Conservation (phyloP, 2,797 vertebrate genomes). For the Spinibarbus caldwelli region DNA sequence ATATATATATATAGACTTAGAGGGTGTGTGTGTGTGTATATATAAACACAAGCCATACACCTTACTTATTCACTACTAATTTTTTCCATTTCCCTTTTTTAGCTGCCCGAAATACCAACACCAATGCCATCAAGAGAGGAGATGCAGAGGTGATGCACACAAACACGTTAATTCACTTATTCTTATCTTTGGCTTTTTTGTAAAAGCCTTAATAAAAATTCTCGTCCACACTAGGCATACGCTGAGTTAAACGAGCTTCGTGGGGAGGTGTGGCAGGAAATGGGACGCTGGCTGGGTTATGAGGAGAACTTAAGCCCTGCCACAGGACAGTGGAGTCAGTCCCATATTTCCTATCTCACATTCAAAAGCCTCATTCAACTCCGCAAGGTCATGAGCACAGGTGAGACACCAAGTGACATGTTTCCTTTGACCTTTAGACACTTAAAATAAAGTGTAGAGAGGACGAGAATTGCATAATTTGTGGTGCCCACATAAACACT, state of each 20-base stretch:
- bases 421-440: background rate
- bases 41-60: background rate
- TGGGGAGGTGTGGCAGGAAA: slow-evolving; percentile 88
- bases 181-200: background rate
- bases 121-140: slow-evolving; percentile 82
- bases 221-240: slow-evolving; percentile 76
- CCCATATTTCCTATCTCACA: slow-evolving; percentile 90
- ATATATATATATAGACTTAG: no score
- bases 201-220: background rate
- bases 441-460: background rate
- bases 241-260: slow-evolving; percentile 92
- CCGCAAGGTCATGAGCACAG: slow-evolving; percentile 81
- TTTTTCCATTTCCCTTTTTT: slow-evolving; percentile 50
- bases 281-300: slow-evolving; percentile 85
- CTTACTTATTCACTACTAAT: background rate
- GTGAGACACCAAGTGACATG: slow-evolving; percentile 69
- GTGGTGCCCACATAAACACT: no score
- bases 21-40: no score
- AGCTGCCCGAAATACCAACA: slow-evolving; percentile 79
- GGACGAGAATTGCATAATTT: background rate
- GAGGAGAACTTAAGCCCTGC: slow-evolving; percentile 85
- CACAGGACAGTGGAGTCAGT: slow-evolving; percentile 80
- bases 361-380: slow-evolving; percentile 92
- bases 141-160: slow-evolving; percentile 74
- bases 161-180: background rate